phyloP scores from a whole-genome alignment of 2,888 invertebrate genomes.

The Copidosoma aretas region DNA sequence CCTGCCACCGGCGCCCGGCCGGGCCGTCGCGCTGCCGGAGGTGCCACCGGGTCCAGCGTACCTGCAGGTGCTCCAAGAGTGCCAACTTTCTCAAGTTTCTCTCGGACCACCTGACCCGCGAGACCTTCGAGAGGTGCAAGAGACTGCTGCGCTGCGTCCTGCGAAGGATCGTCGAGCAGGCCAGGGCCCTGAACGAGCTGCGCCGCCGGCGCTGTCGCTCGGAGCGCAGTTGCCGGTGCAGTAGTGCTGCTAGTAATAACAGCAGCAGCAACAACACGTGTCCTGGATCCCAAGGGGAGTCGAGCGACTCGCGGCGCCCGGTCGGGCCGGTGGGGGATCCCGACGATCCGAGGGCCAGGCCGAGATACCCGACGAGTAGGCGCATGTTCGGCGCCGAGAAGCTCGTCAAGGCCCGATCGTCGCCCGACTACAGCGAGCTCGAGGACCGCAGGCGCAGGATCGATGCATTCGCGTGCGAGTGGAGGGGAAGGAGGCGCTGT shows the following conservation, averaged over 20 bases:
- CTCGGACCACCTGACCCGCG: conserved; percentile 14
- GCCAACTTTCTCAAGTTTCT: conserved; percentile 22
- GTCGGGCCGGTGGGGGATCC: too few relatives aligned
- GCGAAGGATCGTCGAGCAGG: conserved; percentile 8
- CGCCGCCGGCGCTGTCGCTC: background rate
- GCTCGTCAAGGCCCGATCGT: background rate
- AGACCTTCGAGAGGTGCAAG: conserved; percentile 14
- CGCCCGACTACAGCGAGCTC: background rate
- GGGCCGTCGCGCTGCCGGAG: background rate
- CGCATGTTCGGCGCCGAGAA: too few relatives aligned
- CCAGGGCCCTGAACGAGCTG: conserved; percentile 37
- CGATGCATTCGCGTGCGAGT: background rate
- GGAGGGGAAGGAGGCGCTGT: too few relatives aligned
- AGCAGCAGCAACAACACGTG: background rate
- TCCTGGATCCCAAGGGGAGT: too few relatives aligned
- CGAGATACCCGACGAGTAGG: background rate
- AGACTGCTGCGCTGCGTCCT: conserved; percentile 7
- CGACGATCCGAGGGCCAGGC: background rate
- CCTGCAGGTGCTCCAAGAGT: conserved; percentile 12
- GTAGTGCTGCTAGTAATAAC: background rate
- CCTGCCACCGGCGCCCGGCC: background rate
- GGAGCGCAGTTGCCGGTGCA: background rate
- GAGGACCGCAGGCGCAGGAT: background rate
- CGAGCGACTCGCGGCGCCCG: too few relatives aligned
- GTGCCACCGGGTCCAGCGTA: background rate